Evolutionary conservation across 1,140 invertebrate species (phyloP), one percentile per base, ranked within the genome.

Genomic region (Nasonia giraulti): DNA sequence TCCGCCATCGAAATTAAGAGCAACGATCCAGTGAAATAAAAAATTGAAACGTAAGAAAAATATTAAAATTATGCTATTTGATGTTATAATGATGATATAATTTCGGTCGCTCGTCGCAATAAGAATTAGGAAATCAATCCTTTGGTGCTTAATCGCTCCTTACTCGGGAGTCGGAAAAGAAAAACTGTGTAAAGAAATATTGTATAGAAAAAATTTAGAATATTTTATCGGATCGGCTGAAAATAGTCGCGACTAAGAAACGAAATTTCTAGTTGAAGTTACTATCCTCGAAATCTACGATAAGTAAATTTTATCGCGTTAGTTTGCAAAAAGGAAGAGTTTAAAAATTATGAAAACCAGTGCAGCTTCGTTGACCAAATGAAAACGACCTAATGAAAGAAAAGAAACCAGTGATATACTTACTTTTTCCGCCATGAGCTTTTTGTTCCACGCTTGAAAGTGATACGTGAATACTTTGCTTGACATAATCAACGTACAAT

Each of bases 401-500:
- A 68, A 76, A 50, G 17, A 27, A 47, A 86, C 80, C 85, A 83
- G 80, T 83, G 85, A 86, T 86, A 47, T n/a, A 75, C 23, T 27
- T 40, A 23, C 23, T 76, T 69, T 85, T 55, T 81, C 69, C 55
- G 69, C 75, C 62, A 66, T 31, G n/a, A 86, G 75, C 80, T 83
- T 79, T 82, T 79, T 74, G 71, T 82, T 85, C 55, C 44, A 20
- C 80, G 66, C 85, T 80, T 86, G 8, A 82, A 82, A 79, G 27
- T 37, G 2, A 74, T 79, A 55, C 31, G 69, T 79, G 80, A 62
- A 71, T 80, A 86, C 66, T 82, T 86, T 83, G 75, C 80, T 85
- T 80, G 75, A 82, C 76, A 79, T 83, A 83, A 86, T 88, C 82
- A 89, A 90, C 87, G 88, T 88, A 89, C 87, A 89, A 91, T 88